Evolutionary conservation across 2,113 vertebrate genomes (phyloP).

Genomic region (Lagopus muta): DNA sequence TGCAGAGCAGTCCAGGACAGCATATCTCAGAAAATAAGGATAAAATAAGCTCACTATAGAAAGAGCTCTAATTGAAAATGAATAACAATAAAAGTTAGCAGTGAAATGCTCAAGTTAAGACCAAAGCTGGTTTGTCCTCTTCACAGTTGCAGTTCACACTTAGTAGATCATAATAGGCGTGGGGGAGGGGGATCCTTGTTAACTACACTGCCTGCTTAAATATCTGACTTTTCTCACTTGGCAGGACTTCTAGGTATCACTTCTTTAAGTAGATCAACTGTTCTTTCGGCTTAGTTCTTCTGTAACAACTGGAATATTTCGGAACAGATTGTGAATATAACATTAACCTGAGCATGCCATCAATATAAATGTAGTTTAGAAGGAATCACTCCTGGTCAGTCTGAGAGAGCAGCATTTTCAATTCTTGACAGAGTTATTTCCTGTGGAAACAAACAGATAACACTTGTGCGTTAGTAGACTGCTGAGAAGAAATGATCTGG

Average conservation of each 20-base stretch:
- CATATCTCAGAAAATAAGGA: neutral
- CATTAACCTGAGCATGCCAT: neutral
- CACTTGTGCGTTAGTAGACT: neutral
- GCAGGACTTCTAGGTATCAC: neutral
- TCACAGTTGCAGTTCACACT: neutral
- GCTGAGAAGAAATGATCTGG: neutral
- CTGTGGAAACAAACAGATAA: constrained; percentile 2
- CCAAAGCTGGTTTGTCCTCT: neutral
- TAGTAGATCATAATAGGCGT: neutral
- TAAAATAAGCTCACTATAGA: neutral
- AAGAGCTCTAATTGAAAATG: neutral
- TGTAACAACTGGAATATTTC: constrained; percentile 35
- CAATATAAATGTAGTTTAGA: neutral
- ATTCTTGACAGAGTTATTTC: neutral
- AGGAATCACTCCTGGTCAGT: neutral
- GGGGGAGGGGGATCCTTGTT: neutral
- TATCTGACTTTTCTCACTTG: constrained; percentile 44
- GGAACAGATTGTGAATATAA: neutral
- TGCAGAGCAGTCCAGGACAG: neutral
- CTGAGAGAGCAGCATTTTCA: neutral
- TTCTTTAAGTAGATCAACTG: constrained; percentile 29
- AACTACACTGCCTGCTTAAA: constrained; percentile 14
- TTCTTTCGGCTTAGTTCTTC: constrained; percentile 11
- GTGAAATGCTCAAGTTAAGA: neutral
- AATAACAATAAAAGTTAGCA: neutral